These are phyloP conservation scores for Cyprinus carpio DNA, from an alignment of 2,113 vertebrate genomes.

Conservation along the genomic window DNA sequence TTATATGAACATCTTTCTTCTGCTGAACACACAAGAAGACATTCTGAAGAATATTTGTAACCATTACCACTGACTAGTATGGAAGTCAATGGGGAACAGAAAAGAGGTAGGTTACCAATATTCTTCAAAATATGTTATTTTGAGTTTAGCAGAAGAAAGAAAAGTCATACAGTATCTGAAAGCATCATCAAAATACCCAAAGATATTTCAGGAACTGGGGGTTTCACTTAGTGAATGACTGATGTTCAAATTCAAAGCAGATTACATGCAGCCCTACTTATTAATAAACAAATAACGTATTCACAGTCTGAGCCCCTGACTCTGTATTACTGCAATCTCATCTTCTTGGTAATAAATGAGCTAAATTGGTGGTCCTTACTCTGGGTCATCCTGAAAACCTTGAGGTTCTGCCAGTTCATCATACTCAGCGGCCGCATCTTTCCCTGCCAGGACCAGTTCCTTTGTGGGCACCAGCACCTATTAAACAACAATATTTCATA, in stretches of 20 bases:
- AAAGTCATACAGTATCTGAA: background rate
- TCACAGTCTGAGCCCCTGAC: background rate
- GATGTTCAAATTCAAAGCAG: background rate
- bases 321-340: background rate
- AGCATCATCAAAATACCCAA: background rate
- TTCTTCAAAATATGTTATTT: background rate
- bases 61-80: too few species aligned
- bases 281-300: background rate
- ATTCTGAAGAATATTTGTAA: too few species aligned
- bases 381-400: constrained; percentile 96
- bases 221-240: background rate
- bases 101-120: too few species aligned
- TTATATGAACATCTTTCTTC: too few species aligned
- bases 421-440: constrained; percentile 95
- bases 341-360: background rate
- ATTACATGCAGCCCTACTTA: background rate
- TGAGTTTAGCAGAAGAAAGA: background rate
- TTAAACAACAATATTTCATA: constrained; percentile 39
- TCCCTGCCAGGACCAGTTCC: constrained; percentile 90
- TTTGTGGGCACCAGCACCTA: constrained; percentile 89
- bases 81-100: too few species aligned
- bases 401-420: constrained; percentile 97
- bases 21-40: too few species aligned
- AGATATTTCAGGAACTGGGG: background rate
- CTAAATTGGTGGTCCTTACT: constrained; percentile 77